A percentile compares a stretch with the other conserved stretches of the same genome.
phyloP scores from a whole-genome alignment of 2,113 vertebrate genomes.

The Ictalurus punctatus region DNA sequence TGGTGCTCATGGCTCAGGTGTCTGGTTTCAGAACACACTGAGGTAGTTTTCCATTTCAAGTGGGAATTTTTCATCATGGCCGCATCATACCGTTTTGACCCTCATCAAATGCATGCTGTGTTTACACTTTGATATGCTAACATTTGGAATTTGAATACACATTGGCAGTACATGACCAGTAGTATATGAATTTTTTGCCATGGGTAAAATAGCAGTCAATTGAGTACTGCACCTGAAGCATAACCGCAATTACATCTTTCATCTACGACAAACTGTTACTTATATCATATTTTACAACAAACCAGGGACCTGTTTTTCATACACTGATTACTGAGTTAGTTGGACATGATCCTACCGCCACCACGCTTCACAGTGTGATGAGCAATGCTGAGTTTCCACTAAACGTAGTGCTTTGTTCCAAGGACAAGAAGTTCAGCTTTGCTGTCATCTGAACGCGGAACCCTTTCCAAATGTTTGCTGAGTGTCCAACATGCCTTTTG shows the following conservation, averaged over 20 bases:
- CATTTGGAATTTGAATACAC: not conserved
- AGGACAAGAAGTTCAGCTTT: not conserved
- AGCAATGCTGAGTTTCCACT: not conserved
- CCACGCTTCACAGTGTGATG: not conserved
- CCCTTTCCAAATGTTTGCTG: not conserved
- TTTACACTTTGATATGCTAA: not conserved
- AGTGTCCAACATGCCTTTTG: no score
- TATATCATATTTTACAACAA: not conserved
- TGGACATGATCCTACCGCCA: not conserved
- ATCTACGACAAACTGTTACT: not conserved
- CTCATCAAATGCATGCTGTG: not conserved
- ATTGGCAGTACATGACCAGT: not conserved
- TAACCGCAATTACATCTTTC: not conserved
- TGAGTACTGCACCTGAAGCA: not conserved
- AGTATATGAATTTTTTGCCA: not conserved
- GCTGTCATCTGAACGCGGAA: not conserved
- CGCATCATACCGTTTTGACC: not conserved
- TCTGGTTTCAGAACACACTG: conserved; percentile 55
- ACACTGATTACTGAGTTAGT: no score
- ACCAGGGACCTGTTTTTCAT: not conserved
- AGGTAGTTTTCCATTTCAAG: conserved; percentile 58
- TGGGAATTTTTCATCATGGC: not conserved
- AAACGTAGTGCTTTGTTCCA: not conserved
- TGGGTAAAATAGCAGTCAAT: not conserved
- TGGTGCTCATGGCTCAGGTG: conserved; percentile 60